These are phyloP conservation scores for Malurus elegans DNA, from an alignment of 2,113 vertebrate genomes.

Conservation along the genomic window DNA sequence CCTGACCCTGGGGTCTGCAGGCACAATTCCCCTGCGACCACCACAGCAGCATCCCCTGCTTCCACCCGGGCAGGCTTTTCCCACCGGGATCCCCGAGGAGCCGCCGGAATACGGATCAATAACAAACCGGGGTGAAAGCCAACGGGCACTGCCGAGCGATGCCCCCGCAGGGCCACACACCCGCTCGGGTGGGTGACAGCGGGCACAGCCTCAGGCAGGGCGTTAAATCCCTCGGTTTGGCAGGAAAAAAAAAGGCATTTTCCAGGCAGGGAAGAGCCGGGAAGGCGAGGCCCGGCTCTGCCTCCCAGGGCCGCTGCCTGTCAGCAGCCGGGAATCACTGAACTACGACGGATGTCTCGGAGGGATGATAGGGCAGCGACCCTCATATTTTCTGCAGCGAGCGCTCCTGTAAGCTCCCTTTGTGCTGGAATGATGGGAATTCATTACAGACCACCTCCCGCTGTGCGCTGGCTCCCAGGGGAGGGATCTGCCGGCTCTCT, in stretches of 20 bases:
- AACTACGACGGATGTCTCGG: constrained; percentile 25
- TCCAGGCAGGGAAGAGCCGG: neutral
- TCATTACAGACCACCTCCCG: constrained; percentile 40
- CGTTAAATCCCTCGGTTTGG: accelerated
- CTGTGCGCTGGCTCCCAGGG: neutral
- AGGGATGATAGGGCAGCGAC: constrained; percentile 58
- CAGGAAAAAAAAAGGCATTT: neutral
- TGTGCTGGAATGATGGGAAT: constrained; percentile 53
- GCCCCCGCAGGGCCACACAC: accelerated
- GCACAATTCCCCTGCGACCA: neutral
- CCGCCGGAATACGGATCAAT: accelerated
- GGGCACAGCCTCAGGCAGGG: neutral
- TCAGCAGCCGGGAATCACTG: constrained; percentile 34
- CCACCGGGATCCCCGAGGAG: accelerated
- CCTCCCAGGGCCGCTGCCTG: neutral
- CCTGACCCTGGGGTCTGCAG: neutral
- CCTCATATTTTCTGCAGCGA: constrained; percentile 24
- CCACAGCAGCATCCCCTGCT: accelerated
- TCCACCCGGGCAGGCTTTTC: neutral
- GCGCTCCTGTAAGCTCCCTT: constrained; percentile 39
- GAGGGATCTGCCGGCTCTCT: constrained; percentile 19
- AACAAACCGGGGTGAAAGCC: accelerated
- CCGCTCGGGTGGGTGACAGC: accelerated
- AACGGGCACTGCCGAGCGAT: accelerated
- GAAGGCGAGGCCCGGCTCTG: neutral